Base-by-base conservation (phyloP, 2,113 vertebrate genomes). In the Paratilapia polleni region DNA sequence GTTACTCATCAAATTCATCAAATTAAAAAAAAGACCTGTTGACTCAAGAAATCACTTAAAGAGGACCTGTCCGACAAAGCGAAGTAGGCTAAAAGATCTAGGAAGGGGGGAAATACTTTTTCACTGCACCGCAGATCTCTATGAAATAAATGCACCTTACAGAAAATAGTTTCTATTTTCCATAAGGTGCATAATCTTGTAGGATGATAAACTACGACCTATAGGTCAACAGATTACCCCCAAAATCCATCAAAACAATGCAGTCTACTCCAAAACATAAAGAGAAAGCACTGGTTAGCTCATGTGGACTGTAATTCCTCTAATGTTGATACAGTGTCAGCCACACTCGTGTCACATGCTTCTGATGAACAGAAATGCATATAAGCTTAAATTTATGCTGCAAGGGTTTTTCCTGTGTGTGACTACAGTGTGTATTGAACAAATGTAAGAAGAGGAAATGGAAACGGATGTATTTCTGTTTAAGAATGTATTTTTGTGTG, bases 341-440 rank as follows among this genome's bases (percentile, higher is more conserved):
- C 64, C 6, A 68, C 4, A 41, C 41, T 8, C 1, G 2, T 49
- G 22, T 68, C 41, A 68, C 64, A 14, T 17, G 64, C 22, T 68
- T 47, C 47, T 49, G 41, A 28, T 2, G 38, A 41, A 41, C 38
- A 10, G 38, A 41, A 10, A 41, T 10, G 38, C 10, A 41, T 8
- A 41, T 49, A 11, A 73, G 66, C 43, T 20, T 13, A 26, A 0
- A 36, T 36, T 36, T 36, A 2, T 36, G 36, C 4, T 36, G 36
- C 6, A 6, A 70, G 11, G 64, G 22, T 0, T 0, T 13, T 49
- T 52, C n/a, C 8, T 59, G 36, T 49, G 47, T 38, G 17, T 1
- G 24, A 54, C 4, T n/a, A 10, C 56, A 38, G 36, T 78, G 52
- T 73, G 26, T 47, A 9, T 73, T 6, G 49, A 73, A n/a, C 47